These are phyloP conservation scores for Galaxea fascicularis DNA, from an alignment of 92 coral and sea anemone species.

Conservation along the genomic window DNA sequence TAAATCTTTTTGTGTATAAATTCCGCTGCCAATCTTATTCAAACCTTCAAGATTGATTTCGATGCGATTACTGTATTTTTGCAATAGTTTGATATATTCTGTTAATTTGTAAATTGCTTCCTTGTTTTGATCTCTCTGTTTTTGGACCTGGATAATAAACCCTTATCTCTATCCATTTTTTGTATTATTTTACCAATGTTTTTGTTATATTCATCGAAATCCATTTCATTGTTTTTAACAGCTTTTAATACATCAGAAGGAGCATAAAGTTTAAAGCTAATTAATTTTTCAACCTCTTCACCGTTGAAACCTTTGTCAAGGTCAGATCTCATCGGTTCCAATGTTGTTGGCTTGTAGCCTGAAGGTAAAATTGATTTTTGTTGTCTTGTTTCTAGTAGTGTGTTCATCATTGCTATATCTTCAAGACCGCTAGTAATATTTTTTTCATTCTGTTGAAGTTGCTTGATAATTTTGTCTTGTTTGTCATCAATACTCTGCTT, in stretches of 20 bases:
- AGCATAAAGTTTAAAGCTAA: neutral
- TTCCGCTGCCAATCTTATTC: too few species aligned
- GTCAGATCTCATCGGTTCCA: neutral
- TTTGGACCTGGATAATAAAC: neutral
- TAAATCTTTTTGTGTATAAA: too few species aligned
- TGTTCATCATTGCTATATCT: neutral
- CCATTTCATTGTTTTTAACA: neutral
- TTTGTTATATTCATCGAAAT: neutral
- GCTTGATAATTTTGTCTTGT: slow-evolving; percentile 23
- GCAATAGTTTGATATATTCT: neutral
- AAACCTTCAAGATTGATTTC: too few species aligned
- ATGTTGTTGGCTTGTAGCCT: neutral
- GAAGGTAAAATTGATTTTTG: neutral
- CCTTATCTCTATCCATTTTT: neutral
- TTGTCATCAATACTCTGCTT: slow-evolving; percentile 25
- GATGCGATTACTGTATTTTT: slow-evolving; percentile 6
- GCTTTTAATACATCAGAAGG: neutral
- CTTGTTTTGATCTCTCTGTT: neutral
- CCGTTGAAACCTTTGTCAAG: neutral
- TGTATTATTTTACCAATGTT: neutral
- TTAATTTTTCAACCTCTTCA: neutral
- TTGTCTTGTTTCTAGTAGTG: neutral
- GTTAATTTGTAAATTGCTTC: neutral
- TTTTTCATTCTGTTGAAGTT: slow-evolving; percentile 22
- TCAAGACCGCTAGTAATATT: slow-evolving; percentile 9